Evolutionary conservation across 2,888 invertebrate species (phyloP), one percentile per base, ranked within the genome.

Genomic region (Megaustenia siamemsis): DNA sequence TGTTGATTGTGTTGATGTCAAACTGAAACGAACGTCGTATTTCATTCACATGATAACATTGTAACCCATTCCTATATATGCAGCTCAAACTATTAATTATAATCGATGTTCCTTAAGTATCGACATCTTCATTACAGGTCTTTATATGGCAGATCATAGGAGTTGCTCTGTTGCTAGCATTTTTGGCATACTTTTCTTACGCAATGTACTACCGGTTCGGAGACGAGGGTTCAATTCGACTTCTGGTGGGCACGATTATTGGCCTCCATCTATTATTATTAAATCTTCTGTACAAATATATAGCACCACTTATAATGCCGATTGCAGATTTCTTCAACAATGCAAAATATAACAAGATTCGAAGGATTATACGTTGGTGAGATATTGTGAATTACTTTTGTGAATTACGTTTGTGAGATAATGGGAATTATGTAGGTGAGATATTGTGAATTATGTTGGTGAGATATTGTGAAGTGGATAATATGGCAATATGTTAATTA

Each of bases 161-260:
- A 38, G 38, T 87, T 3, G 10, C 86, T 18, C 21, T 83, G 12
- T 60, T 87, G 32, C 32, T 86, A 35, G 80, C 86, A 12, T 93
- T 91, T 82, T 87, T 89, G 24, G 90, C 87, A 3, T 93, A 93
- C 84, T 92, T 93, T 77, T 87, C 83, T n/a, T 92, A 89, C 84
- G 89, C 91, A 6, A 90, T 93, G 91, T 84, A 87, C 45, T 87
- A 87, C 73, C 83, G 86, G 38, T 90, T 91, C 78, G 90, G 90
- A 53, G 89, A 90, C 60, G 92, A 93, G 80, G 90, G 90, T 8
- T 88, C 91, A 8, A 86, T 92, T 35, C 87, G 92, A 0, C 89
- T 93, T 24, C 88, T 93, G n/a, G 89, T 90, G 68, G 82, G 90
- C 35, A 92, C 92, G 0, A 78, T 90, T 35, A 18, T 90, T 1